phyloP scores from a whole-genome alignment of 2,888 invertebrate species.

The Adineta ricciae region DNA sequence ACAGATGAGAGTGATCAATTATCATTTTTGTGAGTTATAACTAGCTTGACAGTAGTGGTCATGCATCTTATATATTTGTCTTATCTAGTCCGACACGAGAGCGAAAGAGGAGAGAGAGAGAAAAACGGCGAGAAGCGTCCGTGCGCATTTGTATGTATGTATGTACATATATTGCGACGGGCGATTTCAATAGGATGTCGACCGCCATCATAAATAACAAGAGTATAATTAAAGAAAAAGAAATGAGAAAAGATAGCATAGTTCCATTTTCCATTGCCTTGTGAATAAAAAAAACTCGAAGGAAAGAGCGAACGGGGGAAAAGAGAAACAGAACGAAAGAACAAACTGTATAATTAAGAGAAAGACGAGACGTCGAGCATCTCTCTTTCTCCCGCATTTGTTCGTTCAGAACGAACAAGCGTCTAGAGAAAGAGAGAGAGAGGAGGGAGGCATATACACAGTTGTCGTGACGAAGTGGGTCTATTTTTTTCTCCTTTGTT shows the following conservation, averaged over 20 bases:
- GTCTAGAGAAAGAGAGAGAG: background rate
- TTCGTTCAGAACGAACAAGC: background rate
- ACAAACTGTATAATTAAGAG: constrained; percentile 12
- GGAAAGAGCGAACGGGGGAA: background rate
- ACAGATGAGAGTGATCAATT: constrained; percentile 9
- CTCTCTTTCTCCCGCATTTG: background rate
- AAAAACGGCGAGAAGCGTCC: background rate
- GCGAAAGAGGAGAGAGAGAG: background rate
- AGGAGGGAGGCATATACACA: background rate
- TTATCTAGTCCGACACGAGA: background rate
- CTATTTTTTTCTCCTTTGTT: background rate
- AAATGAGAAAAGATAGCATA: background rate
- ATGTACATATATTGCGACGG: background rate
- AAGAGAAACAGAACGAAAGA: background rate
- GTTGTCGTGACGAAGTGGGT: background rate
- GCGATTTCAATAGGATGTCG: constrained; percentile 2
- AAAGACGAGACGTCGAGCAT: background rate
- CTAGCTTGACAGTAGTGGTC: background rate
- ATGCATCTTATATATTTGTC: constrained; percentile 12
- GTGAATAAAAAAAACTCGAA: background rate
- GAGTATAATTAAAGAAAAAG: background rate
- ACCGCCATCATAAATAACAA: constrained; percentile 9
- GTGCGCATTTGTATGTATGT: background rate
- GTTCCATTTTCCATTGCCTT: constrained; percentile 9
- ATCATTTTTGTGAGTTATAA: constrained; percentile 7